Conservation (phyloP, 1,140 invertebrate genomes). For the Formica exsecta region DNA sequence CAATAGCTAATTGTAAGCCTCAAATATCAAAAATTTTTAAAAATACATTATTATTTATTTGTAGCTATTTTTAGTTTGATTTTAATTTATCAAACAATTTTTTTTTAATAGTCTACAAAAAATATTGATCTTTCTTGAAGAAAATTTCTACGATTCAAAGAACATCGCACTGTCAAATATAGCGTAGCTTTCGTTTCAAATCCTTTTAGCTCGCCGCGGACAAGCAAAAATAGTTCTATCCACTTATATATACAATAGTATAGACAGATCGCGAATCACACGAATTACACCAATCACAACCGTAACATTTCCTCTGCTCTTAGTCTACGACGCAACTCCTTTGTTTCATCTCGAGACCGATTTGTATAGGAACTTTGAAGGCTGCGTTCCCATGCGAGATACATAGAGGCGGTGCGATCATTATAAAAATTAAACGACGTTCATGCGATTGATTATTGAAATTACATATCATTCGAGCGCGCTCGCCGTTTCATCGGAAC, state of each 20-base stretch:
- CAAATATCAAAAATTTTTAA: not conserved
- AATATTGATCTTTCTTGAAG: not conserved
- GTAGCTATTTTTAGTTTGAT: too few relatives aligned
- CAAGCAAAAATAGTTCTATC: not conserved
- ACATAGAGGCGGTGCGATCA: slow-evolving; percentile 78
- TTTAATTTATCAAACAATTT: too few relatives aligned
- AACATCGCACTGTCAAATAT: not conserved
- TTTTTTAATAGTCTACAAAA: too few relatives aligned
- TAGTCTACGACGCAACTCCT: slow-evolving; percentile 31
- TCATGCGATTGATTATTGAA: slow-evolving; percentile 87
- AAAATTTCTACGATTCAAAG: not conserved
- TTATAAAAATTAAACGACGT: slow-evolving; percentile 87
- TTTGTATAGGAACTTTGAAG: slow-evolving; percentile 18
- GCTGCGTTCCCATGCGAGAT: slow-evolving; percentile 77
- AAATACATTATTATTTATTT: too few relatives aligned
- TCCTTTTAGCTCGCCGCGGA: not conserved
- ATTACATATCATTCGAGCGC: slow-evolving; percentile 82
- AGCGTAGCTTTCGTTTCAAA: not conserved
- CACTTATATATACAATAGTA: slow-evolving; percentile 2
- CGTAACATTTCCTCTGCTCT: slow-evolving; percentile 27
- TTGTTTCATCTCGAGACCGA: slow-evolving; percentile 43
- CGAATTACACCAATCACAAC: slow-evolving; percentile 48
- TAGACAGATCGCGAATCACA: slow-evolving; percentile 9
- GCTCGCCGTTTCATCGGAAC: slow-evolving; percentile 58
- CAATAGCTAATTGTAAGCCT: not conserved